Evolutionary conservation across 2,113 vertebrate species (phyloP).

Genomic region (Bufo bufo): DNA sequence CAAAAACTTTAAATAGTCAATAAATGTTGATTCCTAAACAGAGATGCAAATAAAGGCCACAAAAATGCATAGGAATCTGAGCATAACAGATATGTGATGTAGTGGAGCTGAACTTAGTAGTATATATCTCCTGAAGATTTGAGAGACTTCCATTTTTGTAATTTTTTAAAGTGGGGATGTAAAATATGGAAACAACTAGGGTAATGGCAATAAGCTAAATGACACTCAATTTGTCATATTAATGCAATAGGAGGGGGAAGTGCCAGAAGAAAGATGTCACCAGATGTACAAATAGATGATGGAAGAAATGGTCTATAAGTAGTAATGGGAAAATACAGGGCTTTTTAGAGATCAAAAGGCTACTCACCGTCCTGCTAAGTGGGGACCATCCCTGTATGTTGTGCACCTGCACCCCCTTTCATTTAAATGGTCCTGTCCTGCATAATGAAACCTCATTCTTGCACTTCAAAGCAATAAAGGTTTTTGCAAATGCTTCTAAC

Average conservation of each 20-base stretch:
- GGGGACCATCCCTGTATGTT: background rate
- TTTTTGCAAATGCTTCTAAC: background rate
- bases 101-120: too few relatives aligned
- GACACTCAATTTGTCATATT: background rate
- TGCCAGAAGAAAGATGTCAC: background rate
- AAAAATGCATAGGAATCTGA: background rate
- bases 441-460: background rate
- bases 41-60: background rate
- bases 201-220: background rate
- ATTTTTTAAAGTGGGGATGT: background rate
- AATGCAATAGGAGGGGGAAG: background rate
- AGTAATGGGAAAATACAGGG: background rate
- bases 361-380: background rate
- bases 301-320: background rate
- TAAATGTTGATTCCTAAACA: conserved; percentile 7
- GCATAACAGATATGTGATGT: background rate
- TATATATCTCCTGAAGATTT: background rate
- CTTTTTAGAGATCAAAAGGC: background rate
- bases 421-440: background rate
- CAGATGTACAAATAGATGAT: background rate
- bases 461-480: background rate
- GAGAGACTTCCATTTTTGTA: background rate
- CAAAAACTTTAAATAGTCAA: background rate
- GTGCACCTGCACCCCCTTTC: background rate
- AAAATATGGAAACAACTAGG: too few relatives aligned